Evolutionary conservation across 2,888 invertebrate genomes (phyloP).

Genomic region (Drosophila colorata): DNA sequence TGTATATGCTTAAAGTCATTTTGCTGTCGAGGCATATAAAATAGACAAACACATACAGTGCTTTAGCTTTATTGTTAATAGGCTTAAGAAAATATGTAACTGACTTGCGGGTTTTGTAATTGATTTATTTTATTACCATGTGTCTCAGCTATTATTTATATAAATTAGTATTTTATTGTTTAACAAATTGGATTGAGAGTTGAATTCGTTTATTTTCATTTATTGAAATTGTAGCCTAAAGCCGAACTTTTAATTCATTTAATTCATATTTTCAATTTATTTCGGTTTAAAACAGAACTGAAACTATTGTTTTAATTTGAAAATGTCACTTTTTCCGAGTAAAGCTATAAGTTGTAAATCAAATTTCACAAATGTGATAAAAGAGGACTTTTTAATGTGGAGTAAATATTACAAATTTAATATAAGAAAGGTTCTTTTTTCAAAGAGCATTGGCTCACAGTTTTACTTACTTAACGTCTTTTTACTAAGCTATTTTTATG

Average conservation of each 20-base stretch:
- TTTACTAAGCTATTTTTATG: no score
- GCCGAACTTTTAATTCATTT: not conserved
- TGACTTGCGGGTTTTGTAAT: constrained; percentile 6
- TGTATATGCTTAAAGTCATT: constrained; percentile 17
- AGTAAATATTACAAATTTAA: no score
- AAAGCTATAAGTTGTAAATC: no score
- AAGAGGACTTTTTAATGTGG: no score
- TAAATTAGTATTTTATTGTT: not conserved
- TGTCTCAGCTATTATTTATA: not conserved
- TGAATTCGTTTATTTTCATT: not conserved
- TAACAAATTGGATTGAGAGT: not conserved
- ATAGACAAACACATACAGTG: not conserved
- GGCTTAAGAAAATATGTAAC: constrained; percentile 3
- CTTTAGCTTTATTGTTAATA: constrained; percentile 22
- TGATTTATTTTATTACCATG: not conserved
- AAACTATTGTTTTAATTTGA: no score
- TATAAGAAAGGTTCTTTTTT: no score
- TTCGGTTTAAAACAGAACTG: no score
- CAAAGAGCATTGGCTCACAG: no score
- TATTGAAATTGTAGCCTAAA: not conserved
- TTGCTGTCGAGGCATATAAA: constrained; percentile 14
- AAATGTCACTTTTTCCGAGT: no score
- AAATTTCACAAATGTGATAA: no score
- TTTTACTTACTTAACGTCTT: no score
- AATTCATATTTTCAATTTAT: no score